Evolutionary conservation across 2,888 invertebrate genomes (phyloP).

Genomic region (Torymus aiolomorphi): DNA sequence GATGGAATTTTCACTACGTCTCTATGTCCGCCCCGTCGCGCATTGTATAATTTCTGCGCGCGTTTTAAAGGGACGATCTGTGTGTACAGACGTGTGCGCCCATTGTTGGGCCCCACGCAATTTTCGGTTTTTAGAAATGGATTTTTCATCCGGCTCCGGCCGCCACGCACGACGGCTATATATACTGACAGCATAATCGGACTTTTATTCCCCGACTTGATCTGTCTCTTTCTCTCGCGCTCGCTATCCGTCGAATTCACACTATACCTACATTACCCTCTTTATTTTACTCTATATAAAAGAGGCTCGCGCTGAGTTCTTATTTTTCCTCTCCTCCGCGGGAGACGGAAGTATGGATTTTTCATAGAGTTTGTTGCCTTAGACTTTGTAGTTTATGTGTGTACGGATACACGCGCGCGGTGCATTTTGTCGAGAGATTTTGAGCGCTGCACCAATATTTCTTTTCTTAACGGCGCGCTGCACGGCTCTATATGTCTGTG

Average conservation of each 20-base stretch:
- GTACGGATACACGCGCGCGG: not conserved
- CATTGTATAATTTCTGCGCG: conserved; percentile 11
- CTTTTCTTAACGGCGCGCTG: conserved; percentile 12
- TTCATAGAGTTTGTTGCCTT: conserved; percentile 40
- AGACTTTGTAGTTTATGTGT: conserved; percentile 14
- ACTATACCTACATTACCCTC: not conserved
- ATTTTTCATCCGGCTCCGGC: conserved; percentile 49
- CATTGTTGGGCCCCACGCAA: conserved; percentile 51
- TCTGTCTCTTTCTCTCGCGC: not conserved
- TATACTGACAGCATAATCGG: conserved; percentile 55
- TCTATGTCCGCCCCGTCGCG: conserved; percentile 34
- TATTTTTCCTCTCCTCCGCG: not conserved
- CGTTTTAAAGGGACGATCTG: not conserved
- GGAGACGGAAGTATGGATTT: conserved; percentile 43
- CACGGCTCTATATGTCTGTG: not conserved
- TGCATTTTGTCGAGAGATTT: not conserved
- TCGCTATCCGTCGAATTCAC: conserved; percentile 18
- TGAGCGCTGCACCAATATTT: conserved; percentile 15
- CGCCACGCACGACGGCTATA: not conserved
- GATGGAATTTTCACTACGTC: conserved; percentile 44
- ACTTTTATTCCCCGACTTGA: conserved; percentile 47
- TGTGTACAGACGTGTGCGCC: not conserved
- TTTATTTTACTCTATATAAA: no score
- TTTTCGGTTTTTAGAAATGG: conserved; percentile 54
- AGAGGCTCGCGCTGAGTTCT: not conserved